phyloP scores from a whole-genome alignment of 2,888 invertebrate species.

The Aelia acuminata region DNA sequence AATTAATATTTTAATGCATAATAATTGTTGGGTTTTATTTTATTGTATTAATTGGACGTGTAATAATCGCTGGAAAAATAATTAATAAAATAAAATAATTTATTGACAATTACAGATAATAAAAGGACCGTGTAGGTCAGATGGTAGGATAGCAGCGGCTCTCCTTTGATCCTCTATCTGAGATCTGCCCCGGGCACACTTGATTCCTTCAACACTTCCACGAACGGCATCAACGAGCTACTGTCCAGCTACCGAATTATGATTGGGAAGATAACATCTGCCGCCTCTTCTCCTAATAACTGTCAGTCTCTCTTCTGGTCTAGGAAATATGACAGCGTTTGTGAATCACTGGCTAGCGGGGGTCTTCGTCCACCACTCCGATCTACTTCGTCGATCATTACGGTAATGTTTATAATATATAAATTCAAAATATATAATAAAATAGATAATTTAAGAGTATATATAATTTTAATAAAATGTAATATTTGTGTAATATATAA shows the following conservation, averaged over 20 bases:
- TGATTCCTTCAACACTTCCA: slow-evolving; percentile 48
- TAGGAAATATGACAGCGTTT: slow-evolving; percentile 29
- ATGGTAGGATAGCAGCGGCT: slow-evolving; percentile 1
- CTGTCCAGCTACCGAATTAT: slow-evolving; percentile 47
- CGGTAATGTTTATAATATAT: no score
- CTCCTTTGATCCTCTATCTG: background rate
- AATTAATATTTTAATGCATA: no score
- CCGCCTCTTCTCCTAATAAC: slow-evolving; percentile 24
- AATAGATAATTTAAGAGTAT: no score
- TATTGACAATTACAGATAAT: background rate
- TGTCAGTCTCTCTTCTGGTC: slow-evolving; percentile 17
- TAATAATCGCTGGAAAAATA: no score
- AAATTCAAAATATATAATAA: no score
- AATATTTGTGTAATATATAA: no score
- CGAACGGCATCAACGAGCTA: slow-evolving; percentile 35
- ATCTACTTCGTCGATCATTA: background rate
- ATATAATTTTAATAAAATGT: no score
- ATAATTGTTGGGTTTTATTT: no score
- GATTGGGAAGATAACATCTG: slow-evolving; percentile 42
- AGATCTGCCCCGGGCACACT: slow-evolving; percentile 23
- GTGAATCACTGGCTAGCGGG: background rate
- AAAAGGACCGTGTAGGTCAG: background rate
- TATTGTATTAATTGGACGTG: no score
- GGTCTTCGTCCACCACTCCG: background rate
- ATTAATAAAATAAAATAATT: background rate